Evolutionary conservation across 2,888 invertebrate genomes (phyloP).

Genomic region (Patella depressa): DNA sequence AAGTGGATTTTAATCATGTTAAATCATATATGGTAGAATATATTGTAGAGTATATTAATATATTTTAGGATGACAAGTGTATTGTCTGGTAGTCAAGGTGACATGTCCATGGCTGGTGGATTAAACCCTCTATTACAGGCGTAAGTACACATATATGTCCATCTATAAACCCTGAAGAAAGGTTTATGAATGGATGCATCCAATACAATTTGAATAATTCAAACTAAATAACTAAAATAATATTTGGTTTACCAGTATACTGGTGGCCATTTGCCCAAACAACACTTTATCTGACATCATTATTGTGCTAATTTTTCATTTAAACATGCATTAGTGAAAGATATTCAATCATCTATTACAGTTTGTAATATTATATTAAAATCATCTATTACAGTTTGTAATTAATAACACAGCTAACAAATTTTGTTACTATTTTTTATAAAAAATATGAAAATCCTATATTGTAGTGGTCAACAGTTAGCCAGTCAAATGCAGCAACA

Average conservation of each 20-base stretch:
- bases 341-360: too few relatives aligned
- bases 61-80: constrained; percentile 76
- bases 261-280: neutral
- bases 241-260: neutral
- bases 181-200: too few relatives aligned
- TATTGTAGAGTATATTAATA: neutral
- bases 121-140: constrained; percentile 74
- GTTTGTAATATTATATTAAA: too few relatives aligned
- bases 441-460: too few relatives aligned
- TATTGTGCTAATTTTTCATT: neutral
- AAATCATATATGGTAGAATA: neutral
- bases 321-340: too few relatives aligned
- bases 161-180: neutral
- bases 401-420: too few relatives aligned
- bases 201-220: neutral
- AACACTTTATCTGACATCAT: neutral
- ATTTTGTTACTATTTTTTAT: too few relatives aligned
- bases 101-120: constrained; percentile 41
- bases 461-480: constrained; percentile 81
- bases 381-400: too few relatives aligned
- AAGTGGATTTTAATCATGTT: constrained; percentile 4
- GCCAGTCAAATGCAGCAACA: constrained; percentile 85
- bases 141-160: constrained; percentile 68
- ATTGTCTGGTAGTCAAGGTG: constrained; percentile 71
- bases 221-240: neutral